Base-by-base conservation (phyloP, 2,888 invertebrate genomes). In the Thalpophila matura region DNA sequence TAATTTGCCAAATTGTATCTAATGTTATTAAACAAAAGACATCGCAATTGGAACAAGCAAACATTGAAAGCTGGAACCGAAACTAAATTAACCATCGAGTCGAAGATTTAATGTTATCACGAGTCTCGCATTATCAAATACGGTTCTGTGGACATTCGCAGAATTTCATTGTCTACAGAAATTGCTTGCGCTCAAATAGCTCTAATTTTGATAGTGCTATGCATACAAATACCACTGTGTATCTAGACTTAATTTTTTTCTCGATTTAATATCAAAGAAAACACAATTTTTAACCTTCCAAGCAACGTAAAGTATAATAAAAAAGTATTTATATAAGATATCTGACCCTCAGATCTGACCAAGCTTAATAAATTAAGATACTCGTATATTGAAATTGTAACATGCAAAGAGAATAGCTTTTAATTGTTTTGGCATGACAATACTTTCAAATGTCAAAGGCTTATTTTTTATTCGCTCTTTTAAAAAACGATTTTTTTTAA, bases 81-180 rank as follows among this genome's bases (percentile, higher is more conserved):
- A 70, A 70, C 71, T 49, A 58, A 58, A 67, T 54, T 55, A 27
- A 33, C 38, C 51, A 58, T 51, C 54, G 51, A 65, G 56, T 51
- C 54, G 51, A 65, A 60, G 31, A 61, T 71, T 71, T 45, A 71
- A 65, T 71, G 29, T 4, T 29, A 47, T 42, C 38, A 33, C 49
- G 47, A 46, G 16, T 38, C 58, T 46, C 16, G 60, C 63, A 60
- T 54, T 50, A 51, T 71, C 57, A 60, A 70, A 35, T 53, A 26
- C 14, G n/a, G 40, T 33, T 47, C 43, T 42, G 47, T 53, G 46
- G 71, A 53, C 57, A 50, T 43, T 63, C n/a, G 5, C 14, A 26
- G 53, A 67, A 58, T 64, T 76, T 43, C 51, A 64, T 67, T 64
- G 55, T 60, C 62, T 67, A 26, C 18, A 56, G 58, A 53, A 66